Evolutionary conservation across 2,113 vertebrate genomes (phyloP), one percentile per base, ranked within the genome.

Genomic region (Silurus glanis): DNA sequence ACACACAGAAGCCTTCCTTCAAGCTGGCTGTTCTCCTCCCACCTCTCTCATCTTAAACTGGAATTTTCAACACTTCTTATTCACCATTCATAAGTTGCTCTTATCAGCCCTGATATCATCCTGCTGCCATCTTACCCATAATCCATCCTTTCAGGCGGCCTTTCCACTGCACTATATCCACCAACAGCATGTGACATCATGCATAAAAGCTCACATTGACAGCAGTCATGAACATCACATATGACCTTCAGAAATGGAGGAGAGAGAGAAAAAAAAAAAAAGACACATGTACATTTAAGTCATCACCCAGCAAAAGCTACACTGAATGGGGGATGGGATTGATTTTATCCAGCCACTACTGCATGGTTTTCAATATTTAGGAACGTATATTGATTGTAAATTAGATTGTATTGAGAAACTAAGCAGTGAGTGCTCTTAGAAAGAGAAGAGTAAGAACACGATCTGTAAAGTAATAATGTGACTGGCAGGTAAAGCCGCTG

Each of bases 171-270:
- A n/a, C 49, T 53, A 13, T 51, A 47, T 53, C 67, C 47, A 67
- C 61, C 47, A 53, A 66, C 58, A 76, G 59, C 25, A 66, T 53
- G 72, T 78, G 83, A 64, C 58, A 78, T 53, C 21, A 49, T 59
- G 55, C 67, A 83, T 83, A 23, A 51, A 53, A 58, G 82, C 72
- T 62, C 23, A 61, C 58, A 55, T 5, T 53, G 72, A 59, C 45
- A 64, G 59, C 71, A 62, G 45, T 66, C n/a, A n/a, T 76, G 61
- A n/a, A 66, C 80, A 80, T 74, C 55, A 66, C 21, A n/a, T 61
- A 67, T 75, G 82, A 88, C 84, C 87, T 86, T 72, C 85, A 89
- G 25, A 74, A 86, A 72, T 14, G 12, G 23, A 10, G 6, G 37
- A 37, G 37, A 37, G 37, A 37, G 37, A 37, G 2, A 37, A 2